Conservation (phyloP, 2,113 vertebrate species). For the Accipiter virgatus region DNA sequence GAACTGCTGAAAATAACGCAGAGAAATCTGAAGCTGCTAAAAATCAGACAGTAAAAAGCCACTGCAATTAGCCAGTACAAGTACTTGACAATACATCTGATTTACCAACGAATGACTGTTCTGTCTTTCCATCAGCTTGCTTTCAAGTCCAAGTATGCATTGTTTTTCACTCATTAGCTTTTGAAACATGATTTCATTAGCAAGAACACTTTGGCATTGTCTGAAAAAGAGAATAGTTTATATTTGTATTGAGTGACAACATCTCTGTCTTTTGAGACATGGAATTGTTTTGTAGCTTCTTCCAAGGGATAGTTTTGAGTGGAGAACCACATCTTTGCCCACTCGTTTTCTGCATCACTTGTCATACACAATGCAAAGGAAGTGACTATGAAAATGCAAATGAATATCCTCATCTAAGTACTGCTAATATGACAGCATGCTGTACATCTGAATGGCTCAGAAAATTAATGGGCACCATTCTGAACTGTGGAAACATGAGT, state of each 20-base stretch:
- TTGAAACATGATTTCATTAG: slow-evolving; percentile 1
- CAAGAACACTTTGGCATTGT: neutral
- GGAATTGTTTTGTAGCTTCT: neutral
- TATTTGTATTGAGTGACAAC: neutral
- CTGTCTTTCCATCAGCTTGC: neutral
- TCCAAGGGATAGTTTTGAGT: neutral
- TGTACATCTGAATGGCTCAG: neutral
- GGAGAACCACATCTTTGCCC: neutral
- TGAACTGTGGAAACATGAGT: neutral
- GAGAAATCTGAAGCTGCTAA: neutral
- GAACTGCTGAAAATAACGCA: neutral
- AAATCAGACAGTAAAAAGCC: neutral
- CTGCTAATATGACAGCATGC: neutral
- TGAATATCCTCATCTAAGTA: neutral
- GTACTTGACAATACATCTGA: neutral
- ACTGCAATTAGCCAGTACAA: neutral
- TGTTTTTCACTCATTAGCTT: slow-evolving; percentile 21
- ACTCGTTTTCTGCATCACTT: slow-evolving; percentile 31
- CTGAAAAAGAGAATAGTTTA: neutral
- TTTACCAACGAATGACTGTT: neutral
- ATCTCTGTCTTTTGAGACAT: neutral
- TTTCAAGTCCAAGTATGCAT: slow-evolving; percentile 8
- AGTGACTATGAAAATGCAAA: slow-evolving; percentile 43
- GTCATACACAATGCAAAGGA: slow-evolving; percentile 13
- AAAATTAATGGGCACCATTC: neutral